Evolutionary conservation across 2,888 invertebrate genomes (phyloP).

Genomic region (Hirtodrosophila trivittata): DNA sequence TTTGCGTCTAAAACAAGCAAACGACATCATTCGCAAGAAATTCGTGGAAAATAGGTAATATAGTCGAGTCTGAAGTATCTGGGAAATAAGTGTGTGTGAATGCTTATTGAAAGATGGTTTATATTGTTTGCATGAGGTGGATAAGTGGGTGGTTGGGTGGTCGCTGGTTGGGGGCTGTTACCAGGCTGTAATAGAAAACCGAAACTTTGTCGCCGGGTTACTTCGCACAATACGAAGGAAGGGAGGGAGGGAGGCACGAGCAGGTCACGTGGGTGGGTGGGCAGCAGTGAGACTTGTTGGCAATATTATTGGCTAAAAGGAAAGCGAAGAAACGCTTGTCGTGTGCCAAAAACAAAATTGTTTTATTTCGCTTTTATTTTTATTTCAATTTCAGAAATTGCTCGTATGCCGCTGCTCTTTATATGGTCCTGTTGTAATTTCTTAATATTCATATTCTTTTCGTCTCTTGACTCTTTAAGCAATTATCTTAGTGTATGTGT

Average conservation of each 20-base stretch:
- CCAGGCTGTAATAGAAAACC: conserved; percentile 33
- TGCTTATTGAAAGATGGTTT: background rate
- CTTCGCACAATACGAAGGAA: conserved; percentile 8
- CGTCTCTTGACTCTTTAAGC: conserved; percentile 39
- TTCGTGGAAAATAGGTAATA: conserved; percentile 48
- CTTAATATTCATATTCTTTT: conserved; percentile 47
- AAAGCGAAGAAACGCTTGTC: conserved; percentile 24
- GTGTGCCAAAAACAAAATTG: conserved; percentile 69
- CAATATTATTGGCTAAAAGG: background rate
- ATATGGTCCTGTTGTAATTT: conserved; percentile 35
- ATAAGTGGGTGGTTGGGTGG: too few relatives aligned
- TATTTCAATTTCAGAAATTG: background rate
- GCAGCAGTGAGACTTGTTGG: background rate
- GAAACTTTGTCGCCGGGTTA: conserved; percentile 52
- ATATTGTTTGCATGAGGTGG: background rate
- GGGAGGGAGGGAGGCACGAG: conserved; percentile 6
- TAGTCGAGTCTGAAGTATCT: conserved; percentile 18
- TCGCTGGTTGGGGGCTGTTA: conserved; percentile 1
- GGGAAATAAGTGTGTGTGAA: background rate
- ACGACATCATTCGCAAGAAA: conserved; percentile 59
- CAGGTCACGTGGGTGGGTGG: conserved; percentile 44
- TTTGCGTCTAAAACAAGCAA: conserved; percentile 51
- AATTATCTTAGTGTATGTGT: conserved; percentile 13
- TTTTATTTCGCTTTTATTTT: conserved; percentile 35
- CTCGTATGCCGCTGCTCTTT: conserved; percentile 1